Base-by-base conservation (phyloP, 2,113 vertebrate genomes). In the Cyrtonyx montezumae region DNA sequence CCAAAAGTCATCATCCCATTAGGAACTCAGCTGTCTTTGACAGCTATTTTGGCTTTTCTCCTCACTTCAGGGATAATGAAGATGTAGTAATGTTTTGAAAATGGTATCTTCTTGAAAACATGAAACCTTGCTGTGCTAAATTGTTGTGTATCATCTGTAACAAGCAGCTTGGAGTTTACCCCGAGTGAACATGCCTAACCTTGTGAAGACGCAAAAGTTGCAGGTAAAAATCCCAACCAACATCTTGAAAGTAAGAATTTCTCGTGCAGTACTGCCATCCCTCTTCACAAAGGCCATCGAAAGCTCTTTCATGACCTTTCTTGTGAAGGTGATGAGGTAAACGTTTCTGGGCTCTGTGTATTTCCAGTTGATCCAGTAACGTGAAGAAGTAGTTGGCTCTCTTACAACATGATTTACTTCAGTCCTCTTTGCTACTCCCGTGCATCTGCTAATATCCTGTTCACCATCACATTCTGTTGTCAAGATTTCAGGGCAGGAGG, bases 401-500 rank as follows among this genome's bases (percentile, higher is more conserved):
- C 58, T 91, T n/a, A 20, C 22, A 23, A 43, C 16, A 11, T 20
- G 34, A 53, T 84, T 90, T 91, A 77, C 93, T 96, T 80, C 79
- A 45, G 67, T 75, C n/a, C 53, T 84, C 46, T 80, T 70, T 93
- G 76, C 85, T 71, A 30, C 37, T 88, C 68, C 91, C 58, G 23
- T 73, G 82, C 58, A 45, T 61, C 69, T 88, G 66, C 58, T 75
- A 88, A 28, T 69, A 75, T 42, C 68, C 90, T 0, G 1, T 79
- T 91, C 76, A 71, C 78, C 87, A 75, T 87, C 73, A 40, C 43
- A 61, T 91, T 94, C 76, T 51, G 68, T 69, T 94, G 87, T 91
- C 85, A 90, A 61, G 76, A 49, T 86, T 86, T 88, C 76, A 91
- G 91, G 94, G 90, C 93, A 91, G 79, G 66, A 94, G 56, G 79